Evolutionary conservation across 2,113 vertebrate species (phyloP), one percentile per base, ranked within the genome.

Genomic region (Vidua chalybeata): DNA sequence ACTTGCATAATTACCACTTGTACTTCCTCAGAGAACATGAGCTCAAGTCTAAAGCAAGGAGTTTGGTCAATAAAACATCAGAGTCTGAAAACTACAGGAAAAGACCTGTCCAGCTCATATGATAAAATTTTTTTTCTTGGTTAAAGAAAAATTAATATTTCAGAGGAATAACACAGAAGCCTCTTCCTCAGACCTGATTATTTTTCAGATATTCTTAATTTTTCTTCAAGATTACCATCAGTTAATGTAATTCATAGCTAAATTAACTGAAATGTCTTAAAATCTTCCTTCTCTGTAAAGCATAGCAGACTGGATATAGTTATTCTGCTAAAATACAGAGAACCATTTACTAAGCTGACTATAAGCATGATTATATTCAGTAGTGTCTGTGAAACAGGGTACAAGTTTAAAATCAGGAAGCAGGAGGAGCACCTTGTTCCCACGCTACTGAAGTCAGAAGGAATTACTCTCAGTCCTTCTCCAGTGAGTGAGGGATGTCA

Each of bases 1-100:
- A 86, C 94, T 96, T 97, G 92, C 62, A 86, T 98, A 98, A 97
- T 98, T 98, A 97, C 95, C 88, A 93, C 96, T 97, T 98, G 96
- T 97, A 95, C 94, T 97, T 98, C 94, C 97, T 98, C 91, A 15
- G 74, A 96, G 95, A 95, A 97, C 91, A 96, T 91, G 97, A 97
- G 95, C 96, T 97, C 90, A 94, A 96, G 93, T 95, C 94, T 90
- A 95, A 94, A 97, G 64, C 92, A 52, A 97, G 87, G 67, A 87
- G 92, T 90, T 94, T 58, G 86, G 87, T 97, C 88, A 97, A 97
- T 96, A 97, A 97, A 97, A 97, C 77, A 97, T 75, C 11, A 35
- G 64, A 76, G 31, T 93, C 94, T 97, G 75, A 93, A 96, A 96
- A 95, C 90, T 73, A 75, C 91, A 87, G 83, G 90, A 78, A 91